phyloP scores from a whole-genome alignment of 1,140 invertebrate species.

The Caenorhabditis remanei region DNA sequence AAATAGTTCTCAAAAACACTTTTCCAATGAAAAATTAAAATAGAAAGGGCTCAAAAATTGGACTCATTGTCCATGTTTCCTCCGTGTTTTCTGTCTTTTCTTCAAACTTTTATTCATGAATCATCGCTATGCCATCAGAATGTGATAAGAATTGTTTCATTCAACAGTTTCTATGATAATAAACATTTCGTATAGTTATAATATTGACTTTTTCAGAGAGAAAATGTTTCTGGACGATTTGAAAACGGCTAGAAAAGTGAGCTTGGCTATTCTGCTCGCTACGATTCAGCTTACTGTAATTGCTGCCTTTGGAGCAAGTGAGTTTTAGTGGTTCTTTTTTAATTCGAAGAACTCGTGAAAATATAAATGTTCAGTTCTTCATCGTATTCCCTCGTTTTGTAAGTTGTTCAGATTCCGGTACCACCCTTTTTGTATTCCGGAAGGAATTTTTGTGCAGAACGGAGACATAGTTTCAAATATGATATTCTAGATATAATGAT shows the following conservation, averaged over 20 bases:
- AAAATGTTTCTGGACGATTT: constrained; percentile 45
- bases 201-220: not conserved
- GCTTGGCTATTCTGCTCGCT: constrained; percentile 21
- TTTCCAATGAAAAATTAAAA: not conserved
- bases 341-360: not conserved
- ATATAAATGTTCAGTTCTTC: not conserved
- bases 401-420: too few relatives aligned
- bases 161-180: not conserved
- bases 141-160: not conserved
- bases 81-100: not conserved
- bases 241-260: constrained; percentile 39
- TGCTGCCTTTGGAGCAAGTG: constrained; percentile 18
- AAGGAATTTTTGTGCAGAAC: too few relatives aligned
- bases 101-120: not conserved
- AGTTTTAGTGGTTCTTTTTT: not conserved
- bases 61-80: not conserved
- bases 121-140: not conserved
- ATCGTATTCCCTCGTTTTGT: not conserved
- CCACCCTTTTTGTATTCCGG: too few relatives aligned
- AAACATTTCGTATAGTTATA: constrained; percentile 9
- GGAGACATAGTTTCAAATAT: too few relatives aligned
- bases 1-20: not conserved
- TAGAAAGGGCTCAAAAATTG: too few relatives aligned
- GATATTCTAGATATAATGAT: too few relatives aligned
- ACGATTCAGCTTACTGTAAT: constrained; percentile 7